phyloP scores from a whole-genome alignment of 2,113 vertebrate genomes.

The Alexandromys fortis region DNA sequence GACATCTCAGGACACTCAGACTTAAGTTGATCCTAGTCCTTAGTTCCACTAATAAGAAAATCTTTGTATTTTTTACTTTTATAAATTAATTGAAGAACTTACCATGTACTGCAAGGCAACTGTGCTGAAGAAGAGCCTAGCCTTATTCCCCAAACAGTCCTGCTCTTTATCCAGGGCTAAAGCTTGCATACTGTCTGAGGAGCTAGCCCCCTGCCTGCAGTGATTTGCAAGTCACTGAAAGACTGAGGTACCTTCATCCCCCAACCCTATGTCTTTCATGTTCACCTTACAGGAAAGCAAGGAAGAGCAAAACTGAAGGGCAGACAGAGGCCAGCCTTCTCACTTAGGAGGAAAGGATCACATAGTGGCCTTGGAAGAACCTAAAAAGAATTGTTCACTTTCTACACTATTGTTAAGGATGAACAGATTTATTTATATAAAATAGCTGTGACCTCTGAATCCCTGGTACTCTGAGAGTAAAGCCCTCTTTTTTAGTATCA shows the following conservation, averaged over 20 bases:
- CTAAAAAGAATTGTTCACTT: background rate
- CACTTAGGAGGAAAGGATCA: background rate
- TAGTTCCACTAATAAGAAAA: background rate
- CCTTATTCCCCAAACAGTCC: background rate
- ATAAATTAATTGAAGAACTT: background rate
- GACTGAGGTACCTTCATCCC: background rate
- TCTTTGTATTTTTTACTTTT: background rate
- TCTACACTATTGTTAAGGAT: background rate
- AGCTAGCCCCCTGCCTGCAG: background rate
- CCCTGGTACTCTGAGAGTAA: background rate
- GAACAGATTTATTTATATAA: background rate
- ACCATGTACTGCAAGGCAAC: background rate
- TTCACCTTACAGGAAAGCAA: background rate
- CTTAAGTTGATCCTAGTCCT: background rate
- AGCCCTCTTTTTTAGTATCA: background rate
- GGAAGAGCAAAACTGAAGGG: background rate
- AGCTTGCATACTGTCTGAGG: background rate
- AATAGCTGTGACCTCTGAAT: background rate
- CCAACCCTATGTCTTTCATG: background rate
- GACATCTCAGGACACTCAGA: background rate
- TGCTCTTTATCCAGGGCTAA: background rate
- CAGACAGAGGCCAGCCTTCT: fast-evolving
- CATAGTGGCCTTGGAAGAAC: too few species aligned
- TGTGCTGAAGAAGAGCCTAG: background rate
- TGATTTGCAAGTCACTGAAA: background rate